A percentile compares a stretch with the other conserved stretches of the same genome.
phyloP scores from a whole-genome alignment of 2,797 vertebrate species.

The Protosalanx chinensis region DNA sequence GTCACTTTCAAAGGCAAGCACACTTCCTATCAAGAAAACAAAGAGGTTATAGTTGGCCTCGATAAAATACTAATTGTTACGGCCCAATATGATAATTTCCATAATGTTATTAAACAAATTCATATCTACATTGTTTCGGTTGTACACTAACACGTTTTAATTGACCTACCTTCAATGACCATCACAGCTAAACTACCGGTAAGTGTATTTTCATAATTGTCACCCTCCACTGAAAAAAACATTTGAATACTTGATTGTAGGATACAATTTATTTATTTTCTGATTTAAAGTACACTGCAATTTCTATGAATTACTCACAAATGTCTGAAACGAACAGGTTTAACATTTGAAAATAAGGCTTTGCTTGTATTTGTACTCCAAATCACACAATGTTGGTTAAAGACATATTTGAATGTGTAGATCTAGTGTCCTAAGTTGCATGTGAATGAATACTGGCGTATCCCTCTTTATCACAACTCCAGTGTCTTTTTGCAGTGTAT shows the following conservation, averaged over 20 bases:
- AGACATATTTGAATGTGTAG: conserved; percentile 24
- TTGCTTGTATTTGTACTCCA: conserved; percentile 45
- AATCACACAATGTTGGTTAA: conserved; percentile 55
- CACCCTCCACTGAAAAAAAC: too few relatives aligned
- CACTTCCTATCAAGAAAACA: too few relatives aligned
- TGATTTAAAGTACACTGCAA: conserved; percentile 56
- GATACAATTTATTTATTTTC: conserved; percentile 45
- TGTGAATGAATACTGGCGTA: conserved; percentile 15
- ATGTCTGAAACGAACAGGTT: conserved; percentile 30
- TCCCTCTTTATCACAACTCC: neutral
- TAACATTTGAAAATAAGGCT: conserved; percentile 40
- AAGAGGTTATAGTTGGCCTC: too few relatives aligned
- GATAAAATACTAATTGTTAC: too few relatives aligned
- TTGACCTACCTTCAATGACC: too few relatives aligned
- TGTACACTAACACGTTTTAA: too few relatives aligned
- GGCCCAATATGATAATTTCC: too few relatives aligned
- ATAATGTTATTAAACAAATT: too few relatives aligned
- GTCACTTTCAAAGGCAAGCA: too few relatives aligned
- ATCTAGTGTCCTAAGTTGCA: conserved; percentile 29
- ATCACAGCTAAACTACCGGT: neutral
- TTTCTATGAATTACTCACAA: conserved; percentile 33
- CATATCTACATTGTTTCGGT: too few relatives aligned
- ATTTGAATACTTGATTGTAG: neutral
- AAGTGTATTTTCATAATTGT: too few relatives aligned
- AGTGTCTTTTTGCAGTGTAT: conserved; percentile 11